Percentiles rank a stretch among this genome's conserved stretches.
Evolutionary conservation across 2,888 invertebrate species (phyloP).

Genomic region (Syrista parreyssii): DNA sequence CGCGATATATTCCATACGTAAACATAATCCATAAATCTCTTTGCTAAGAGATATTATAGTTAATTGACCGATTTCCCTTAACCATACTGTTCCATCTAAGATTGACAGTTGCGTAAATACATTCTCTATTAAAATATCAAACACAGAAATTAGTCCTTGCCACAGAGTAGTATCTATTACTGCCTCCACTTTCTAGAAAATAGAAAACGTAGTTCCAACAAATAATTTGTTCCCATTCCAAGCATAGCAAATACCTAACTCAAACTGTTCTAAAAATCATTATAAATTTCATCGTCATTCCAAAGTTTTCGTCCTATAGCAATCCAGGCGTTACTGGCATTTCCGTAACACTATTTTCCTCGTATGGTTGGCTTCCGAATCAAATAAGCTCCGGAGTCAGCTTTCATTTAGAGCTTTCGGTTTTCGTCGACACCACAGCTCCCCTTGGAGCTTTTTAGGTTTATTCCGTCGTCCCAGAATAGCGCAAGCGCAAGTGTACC

Average conservation of each 20-base stretch:
- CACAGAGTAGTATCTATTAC: background rate
- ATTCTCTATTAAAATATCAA: background rate
- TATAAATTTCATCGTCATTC: background rate
- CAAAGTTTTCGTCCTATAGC: background rate
- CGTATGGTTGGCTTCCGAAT: background rate
- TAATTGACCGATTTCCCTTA: background rate
- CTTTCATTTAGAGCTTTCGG: background rate
- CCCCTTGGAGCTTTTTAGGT: constrained; percentile 4
- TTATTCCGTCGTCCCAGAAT: constrained; percentile 18
- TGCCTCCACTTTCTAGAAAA: background rate
- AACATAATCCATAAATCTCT: background rate
- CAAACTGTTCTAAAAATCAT: background rate
- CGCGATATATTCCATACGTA: background rate
- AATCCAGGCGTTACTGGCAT: background rate
- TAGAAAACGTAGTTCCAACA: background rate
- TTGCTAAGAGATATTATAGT: background rate
- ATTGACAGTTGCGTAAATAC: background rate
- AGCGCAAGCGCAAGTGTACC: constrained; percentile 18
- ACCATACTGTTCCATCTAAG: background rate
- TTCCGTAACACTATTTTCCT: background rate
- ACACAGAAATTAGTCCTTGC: background rate
- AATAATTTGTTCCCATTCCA: background rate
- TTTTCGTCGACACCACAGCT: background rate
- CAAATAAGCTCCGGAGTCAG: background rate
- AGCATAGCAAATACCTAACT: background rate